Base-by-base conservation (phyloP, 2,888 invertebrate species). In the Orthonychiurus folsomi region DNA sequence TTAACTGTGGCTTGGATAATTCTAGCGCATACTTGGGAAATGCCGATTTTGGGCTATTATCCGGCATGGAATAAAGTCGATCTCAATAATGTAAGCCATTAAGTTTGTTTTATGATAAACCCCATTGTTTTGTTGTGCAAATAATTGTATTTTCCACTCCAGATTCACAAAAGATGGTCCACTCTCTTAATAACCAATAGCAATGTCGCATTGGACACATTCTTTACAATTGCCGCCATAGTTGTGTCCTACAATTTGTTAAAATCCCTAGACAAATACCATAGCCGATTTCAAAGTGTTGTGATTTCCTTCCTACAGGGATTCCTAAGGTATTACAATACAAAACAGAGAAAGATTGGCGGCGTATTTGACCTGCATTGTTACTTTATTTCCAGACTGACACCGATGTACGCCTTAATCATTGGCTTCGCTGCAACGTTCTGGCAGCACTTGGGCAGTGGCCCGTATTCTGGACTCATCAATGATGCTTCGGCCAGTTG, bases 191-290 rank as follows among this genome's bases (percentile, higher is more conserved):
- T 59, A 3, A 20, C 3, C 21, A 59, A 48, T 50, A 2, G 2
- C 9, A n/a, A 48, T 24, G 50, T 48, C 3, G 20, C 84, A 54
- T 85, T 85, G 50, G 85, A 85, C 71, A 80, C 83, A 0, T 85
- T 85, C 75, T 85, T 85, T 73, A 73, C 83, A 15, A 71, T 85
- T 1, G 83, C 84, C 55, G 85, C 84, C 1, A 78, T 85, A 60
- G 76, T 85, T 3, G 80, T 81, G 0, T 78, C 80, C 0, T 80
- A 79, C 23, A 77, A 77, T 20, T 66, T 85, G 1, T 74, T 79
- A 0, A 78, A 74, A 55, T 47, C 63, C 23, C 56, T 71, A 15
- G 79, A 78, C 58, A 75, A 77, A 50, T 81, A 74, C 2, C 73
- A 81, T 1, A 80, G 68, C 52, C 65, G 81, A 5, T 79, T 85